These are phyloP conservation scores for Hemiscyllium ocellatum DNA, from an alignment of 2,113 vertebrate species.

Conservation along the genomic window DNA sequence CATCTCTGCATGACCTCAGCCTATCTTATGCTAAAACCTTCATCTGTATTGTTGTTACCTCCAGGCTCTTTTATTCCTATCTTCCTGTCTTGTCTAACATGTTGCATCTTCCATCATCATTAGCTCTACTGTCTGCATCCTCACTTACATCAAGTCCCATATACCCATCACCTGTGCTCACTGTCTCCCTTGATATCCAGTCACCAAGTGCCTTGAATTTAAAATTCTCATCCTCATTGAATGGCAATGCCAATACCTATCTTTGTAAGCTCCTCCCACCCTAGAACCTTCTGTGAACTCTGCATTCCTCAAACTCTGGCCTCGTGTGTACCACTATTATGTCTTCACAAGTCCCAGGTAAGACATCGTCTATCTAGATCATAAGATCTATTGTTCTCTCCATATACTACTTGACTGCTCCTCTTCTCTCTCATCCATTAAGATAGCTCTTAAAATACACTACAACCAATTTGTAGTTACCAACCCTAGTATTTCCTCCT, in stretches of 20 bases:
- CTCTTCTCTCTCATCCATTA: background rate
- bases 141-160: too few relatives aligned
- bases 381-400: background rate
- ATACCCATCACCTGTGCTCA: background rate
- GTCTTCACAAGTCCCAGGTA: too few relatives aligned
- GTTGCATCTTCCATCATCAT: too few relatives aligned
- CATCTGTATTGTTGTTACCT: background rate
- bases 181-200: background rate
- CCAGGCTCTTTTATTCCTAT: background rate
- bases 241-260: background rate
- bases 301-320: background rate
- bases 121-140: too few relatives aligned
- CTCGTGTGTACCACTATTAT: background rate
- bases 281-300: background rate
- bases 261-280: background rate
- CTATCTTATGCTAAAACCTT: background rate
- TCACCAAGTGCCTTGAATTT: background rate
- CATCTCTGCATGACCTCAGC: background rate
- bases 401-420: background rate
- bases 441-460: background rate
- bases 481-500: too few relatives aligned
- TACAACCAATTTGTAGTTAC: background rate
- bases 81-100: background rate
- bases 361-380: background rate
- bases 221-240: background rate